Percentiles rank a stretch among this genome's conserved stretches.
These are phyloP conservation scores for Mixornis gularis DNA, from an alignment of 2,113 vertebrate species.

Conservation along the genomic window DNA sequence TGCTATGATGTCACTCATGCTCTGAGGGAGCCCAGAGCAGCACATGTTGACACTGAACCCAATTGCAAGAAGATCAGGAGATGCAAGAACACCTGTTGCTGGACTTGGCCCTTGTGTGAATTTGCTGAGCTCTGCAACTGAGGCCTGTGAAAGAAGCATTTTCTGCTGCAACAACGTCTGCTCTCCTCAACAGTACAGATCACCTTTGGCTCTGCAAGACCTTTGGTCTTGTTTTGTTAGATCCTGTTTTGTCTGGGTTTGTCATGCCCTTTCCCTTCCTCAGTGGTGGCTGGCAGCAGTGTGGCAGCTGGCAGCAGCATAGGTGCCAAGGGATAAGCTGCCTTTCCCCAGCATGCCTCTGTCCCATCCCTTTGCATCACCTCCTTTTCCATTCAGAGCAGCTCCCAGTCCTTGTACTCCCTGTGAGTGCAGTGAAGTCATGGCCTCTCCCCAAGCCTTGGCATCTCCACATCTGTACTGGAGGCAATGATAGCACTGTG, in stretches of 20 bases:
- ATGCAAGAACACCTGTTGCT: neutral
- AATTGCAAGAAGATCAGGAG: neutral
- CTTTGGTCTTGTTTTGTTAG: neutral
- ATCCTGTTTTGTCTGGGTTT: neutral
- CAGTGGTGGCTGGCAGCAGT: neutral
- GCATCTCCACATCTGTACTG: accelerated
- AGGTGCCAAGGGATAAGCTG: neutral
- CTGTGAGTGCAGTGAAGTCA: accelerated
- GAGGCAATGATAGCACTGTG: neutral
- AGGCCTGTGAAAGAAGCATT: neutral
- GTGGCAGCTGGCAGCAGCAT: neutral
- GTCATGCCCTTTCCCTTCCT: neutral
- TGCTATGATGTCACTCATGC: accelerated
- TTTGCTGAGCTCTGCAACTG: accelerated
- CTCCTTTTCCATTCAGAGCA: neutral
- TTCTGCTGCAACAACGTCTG: neutral
- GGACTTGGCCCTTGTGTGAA: neutral
- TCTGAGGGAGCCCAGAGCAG: neutral
- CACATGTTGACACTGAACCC: neutral
- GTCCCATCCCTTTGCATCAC: neutral
- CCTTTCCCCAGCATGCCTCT: accelerated
- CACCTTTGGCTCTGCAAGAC: neutral
- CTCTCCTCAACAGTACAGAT: neutral
- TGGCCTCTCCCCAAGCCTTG: accelerated
- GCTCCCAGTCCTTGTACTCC: accelerated